Evolutionary conservation across 2,888 invertebrate species (phyloP).

Genomic region (Hydroisotoma schaefferi): DNA sequence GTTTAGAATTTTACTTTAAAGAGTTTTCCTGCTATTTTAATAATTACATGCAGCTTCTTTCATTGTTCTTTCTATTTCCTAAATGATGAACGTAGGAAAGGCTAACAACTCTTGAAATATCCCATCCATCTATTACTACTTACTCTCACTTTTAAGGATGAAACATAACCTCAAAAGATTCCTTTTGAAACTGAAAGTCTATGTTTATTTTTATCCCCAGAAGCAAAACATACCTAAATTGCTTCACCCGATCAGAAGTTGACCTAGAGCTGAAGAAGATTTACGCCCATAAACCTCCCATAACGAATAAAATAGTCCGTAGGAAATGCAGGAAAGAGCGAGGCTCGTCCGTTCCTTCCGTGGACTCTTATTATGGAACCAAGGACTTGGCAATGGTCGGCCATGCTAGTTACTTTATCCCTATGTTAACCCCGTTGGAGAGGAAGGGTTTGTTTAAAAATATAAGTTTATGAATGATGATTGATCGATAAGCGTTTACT

Average conservation of each 20-base stretch:
- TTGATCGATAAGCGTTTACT: not conserved
- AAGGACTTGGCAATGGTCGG: conserved; percentile 35
- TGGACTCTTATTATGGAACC: conserved; percentile 41
- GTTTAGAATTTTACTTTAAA: too few species aligned
- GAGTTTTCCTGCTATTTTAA: too few species aligned
- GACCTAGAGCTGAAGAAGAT: conserved; percentile 38
- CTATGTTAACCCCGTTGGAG: conserved; percentile 30
- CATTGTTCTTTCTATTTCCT: too few species aligned
- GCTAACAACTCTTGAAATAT: too few species aligned
- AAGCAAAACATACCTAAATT: too few species aligned
- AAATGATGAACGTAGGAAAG: too few species aligned
- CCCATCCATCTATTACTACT: not conserved
- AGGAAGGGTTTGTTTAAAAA: conserved; percentile 23
- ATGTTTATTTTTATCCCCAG: too few species aligned
- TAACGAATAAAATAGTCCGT: conserved; percentile 34
- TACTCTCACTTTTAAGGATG: not conserved
- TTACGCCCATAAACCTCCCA: conserved; percentile 32
- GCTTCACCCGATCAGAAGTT: conserved; percentile 37
- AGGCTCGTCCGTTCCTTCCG: conserved; percentile 38
- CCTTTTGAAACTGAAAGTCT: too few species aligned
- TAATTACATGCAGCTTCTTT: too few species aligned
- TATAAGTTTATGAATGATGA: too few species aligned
- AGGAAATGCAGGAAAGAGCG: conserved; percentile 28
- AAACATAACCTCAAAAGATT: not conserved
- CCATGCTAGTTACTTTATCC: conserved; percentile 44